Evolutionary conservation across 2,888 invertebrate species (phyloP), one percentile per base, ranked within the genome.

Genomic region (Octodonta nipae): DNA sequence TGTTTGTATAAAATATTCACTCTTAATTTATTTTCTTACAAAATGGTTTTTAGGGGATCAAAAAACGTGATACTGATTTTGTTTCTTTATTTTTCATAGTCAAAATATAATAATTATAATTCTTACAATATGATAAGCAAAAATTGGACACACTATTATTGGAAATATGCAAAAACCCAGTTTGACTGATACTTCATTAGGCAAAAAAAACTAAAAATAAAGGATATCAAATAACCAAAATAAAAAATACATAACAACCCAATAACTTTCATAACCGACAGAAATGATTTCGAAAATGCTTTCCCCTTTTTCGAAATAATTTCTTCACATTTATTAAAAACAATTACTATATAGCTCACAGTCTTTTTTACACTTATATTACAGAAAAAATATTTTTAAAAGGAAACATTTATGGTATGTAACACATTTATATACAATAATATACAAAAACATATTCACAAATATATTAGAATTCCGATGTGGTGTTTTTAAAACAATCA

Each of bases 41-140:
- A n/a, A n/a, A n/a, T n/a, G n/a, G n/a, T n/a, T n/a, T n/a, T n/a
- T n/a, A n/a, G n/a, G n/a, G n/a, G n/a, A n/a, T n/a, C n/a, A n/a
- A n/a, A n/a, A n/a, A n/a, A n/a, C n/a, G n/a, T n/a, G n/a, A n/a
- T n/a, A n/a, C n/a, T 31, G 37, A 36, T 37, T 45, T 44, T 49
- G 44, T 38, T 28, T 41, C 32, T 51, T 50, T 51, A 51, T 51
- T 54, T 46, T 54, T 52, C 48, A 51, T 54, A 54, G 51, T 54
- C 52, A 55, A 54, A 55, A 55, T 54, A 54, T 54, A 54, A 53
- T 52, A 51, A 52, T 50, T 46, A 43, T 50, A 51, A 50, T 51
- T 50, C 52, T 52, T 50, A 49, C 45, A 47, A 45, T 48, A 52
- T 46, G 50, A 47, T 52, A 53, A 55, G 54, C 53, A 51, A 52